Conservation (phyloP, 2,797 vertebrate species). For the Acanthopagrus latus region DNA sequence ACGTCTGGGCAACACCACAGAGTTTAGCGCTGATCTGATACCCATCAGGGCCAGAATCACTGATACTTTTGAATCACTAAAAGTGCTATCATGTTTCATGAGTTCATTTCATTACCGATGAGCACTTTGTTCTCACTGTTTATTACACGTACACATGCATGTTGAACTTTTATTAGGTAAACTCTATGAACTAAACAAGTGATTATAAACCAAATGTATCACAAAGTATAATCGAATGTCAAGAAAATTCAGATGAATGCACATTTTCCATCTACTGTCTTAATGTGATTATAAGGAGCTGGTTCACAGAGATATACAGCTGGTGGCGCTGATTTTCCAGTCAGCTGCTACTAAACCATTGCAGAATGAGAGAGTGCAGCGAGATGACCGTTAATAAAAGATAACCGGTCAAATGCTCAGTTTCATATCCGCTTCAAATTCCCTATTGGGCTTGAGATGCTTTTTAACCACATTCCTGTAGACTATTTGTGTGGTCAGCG, state of each 20-base stretch:
- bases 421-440: too few species aligned
- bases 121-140: neutral
- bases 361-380: too few species aligned
- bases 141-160: too few species aligned
- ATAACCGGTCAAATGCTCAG: too few species aligned
- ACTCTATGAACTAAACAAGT: too few species aligned
- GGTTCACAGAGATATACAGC: too few species aligned
- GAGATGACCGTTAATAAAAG: too few species aligned
- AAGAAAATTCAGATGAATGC: neutral
- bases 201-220: neutral
- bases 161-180: neutral
- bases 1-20: neutral
- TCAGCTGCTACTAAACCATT: too few species aligned
- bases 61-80: neutral
- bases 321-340: too few species aligned
- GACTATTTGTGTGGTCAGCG: too few species aligned
- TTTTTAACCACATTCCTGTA: too few species aligned
- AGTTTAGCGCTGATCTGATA: neutral
- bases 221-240: neutral
- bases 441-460: too few species aligned
- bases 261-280: neutral
- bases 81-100: neutral
- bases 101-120: neutral
- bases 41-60: neutral
- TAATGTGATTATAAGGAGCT: neutral